Evolutionary conservation across 2,888 invertebrate species (phyloP).

Genomic region (Drosophila longiperda): DNA sequence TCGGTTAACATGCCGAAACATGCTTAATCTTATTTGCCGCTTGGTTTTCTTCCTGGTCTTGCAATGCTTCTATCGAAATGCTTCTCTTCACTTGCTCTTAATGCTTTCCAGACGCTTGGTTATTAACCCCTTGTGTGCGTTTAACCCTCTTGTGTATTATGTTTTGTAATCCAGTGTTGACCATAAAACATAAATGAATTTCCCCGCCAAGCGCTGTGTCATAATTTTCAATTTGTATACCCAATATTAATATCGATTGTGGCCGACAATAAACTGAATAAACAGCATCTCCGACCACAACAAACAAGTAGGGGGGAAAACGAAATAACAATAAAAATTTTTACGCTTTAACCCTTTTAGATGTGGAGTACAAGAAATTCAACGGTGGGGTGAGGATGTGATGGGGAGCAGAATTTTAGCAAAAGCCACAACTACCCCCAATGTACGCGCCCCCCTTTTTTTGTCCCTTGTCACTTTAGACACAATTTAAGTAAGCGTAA

Average conservation of each 20-base stretch:
- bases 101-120: background rate
- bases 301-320: conserved; percentile 14
- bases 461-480: conserved; percentile 72
- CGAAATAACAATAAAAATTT: conserved; percentile 75
- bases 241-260: conserved; percentile 75
- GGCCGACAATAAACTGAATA: conserved; percentile 50
- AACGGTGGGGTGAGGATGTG: background rate
- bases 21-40: background rate
- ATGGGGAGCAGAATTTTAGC: conserved; percentile 3
- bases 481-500: conserved; percentile 81
- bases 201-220: conserved; percentile 42
- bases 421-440: conserved; percentile 51
- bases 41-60: background rate
- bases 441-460: conserved; percentile 14
- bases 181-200: conserved; percentile 62
- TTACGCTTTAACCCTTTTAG: conserved; percentile 56
- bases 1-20: background rate
- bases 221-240: conserved; percentile 76
- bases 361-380: background rate
- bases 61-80: background rate
- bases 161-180: conserved; percentile 53
- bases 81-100: background rate
- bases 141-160: conserved; percentile 50
- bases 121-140: conserved; percentile 34
- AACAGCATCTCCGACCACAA: conserved; percentile 40